Conservation (phyloP, 2,888 invertebrate species). For the Polydesmus complanatus region DNA sequence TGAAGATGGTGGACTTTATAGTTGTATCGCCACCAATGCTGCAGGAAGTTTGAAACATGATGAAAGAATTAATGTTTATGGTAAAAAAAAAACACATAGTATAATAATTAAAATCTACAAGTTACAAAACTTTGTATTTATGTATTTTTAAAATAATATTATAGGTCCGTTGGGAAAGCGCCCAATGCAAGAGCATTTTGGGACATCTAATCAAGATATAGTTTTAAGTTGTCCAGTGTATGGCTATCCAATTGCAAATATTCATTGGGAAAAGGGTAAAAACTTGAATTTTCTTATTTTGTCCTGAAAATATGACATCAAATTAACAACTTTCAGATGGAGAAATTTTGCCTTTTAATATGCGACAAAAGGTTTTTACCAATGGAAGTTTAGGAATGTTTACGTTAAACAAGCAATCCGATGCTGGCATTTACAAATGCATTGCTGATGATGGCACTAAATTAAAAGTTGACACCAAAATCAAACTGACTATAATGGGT, state of each 20-base stretch:
- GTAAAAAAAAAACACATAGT: constrained; percentile 5
- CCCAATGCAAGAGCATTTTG: neutral
- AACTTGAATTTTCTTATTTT: neutral
- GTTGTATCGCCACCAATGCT: constrained; percentile 1
- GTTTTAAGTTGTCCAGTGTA: constrained; percentile 6
- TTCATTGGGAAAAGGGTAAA: constrained; percentile 6
- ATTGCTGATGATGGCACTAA: neutral
- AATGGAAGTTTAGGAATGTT: constrained; percentile 6
- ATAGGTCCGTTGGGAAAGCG: neutral
- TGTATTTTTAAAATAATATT: neutral
- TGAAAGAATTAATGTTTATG: constrained; percentile 17
- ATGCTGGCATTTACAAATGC: constrained; percentile 13
- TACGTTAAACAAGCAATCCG: neutral
- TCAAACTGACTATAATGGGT: neutral
- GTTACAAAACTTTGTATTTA: neutral
- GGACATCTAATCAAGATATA: neutral
- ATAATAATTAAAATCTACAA: neutral
- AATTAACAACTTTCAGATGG: constrained; percentile 2
- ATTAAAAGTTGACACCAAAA: neutral
- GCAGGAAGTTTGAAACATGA: neutral
- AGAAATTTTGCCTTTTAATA: neutral
- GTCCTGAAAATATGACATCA: neutral
- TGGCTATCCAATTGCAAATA: constrained; percentile 5
- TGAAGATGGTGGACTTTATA: constrained; percentile 11
- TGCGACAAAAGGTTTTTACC: neutral